Conservation (phyloP, 53 echinoderm and acorn worm species). For the Henricia sp. region DNA sequence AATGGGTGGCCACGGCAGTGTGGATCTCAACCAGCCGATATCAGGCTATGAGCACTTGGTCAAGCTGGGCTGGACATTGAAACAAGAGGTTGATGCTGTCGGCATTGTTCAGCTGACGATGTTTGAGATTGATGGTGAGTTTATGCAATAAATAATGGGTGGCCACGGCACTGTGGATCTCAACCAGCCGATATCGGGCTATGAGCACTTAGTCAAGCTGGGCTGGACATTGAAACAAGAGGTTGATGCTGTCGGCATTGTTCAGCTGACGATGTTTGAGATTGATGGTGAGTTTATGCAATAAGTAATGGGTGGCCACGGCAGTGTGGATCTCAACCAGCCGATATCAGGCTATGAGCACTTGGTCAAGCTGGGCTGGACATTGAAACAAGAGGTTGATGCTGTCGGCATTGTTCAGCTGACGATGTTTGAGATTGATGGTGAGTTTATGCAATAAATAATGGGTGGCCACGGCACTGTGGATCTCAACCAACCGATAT, state of each 20-base stretch:
- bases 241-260: slow-evolving; percentile 5
- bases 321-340: slow-evolving; percentile 21
- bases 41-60: slow-evolving; percentile 31
- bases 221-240: slow-evolving; percentile 25
- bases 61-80: slow-evolving; percentile 29
- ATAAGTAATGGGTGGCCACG: slow-evolving; percentile 8
- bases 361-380: slow-evolving; percentile 5
- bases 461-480: slow-evolving; percentile 16
- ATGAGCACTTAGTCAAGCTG: slow-evolving; percentile 4
- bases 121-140: slow-evolving; percentile 34
- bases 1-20: slow-evolving; percentile 12
- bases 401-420: slow-evolving; percentile 8
- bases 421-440: neutral
- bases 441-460: neutral
- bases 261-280: neutral
- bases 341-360: slow-evolving; percentile 14
- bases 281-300: neutral
- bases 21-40: slow-evolving; percentile 41
- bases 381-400: slow-evolving; percentile 12
- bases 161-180: slow-evolving; percentile 21
- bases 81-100: slow-evolving; percentile 16
- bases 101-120: slow-evolving; percentile 19
- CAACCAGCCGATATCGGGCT: slow-evolving; percentile 17
- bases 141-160: neutral
- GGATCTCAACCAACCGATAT: slow-evolving; percentile 21